Percentiles rank a stretch among this genome's conserved stretches.
phyloP scores from a whole-genome alignment of 2,888 invertebrate genomes.

The Platycnemis pennipes region DNA sequence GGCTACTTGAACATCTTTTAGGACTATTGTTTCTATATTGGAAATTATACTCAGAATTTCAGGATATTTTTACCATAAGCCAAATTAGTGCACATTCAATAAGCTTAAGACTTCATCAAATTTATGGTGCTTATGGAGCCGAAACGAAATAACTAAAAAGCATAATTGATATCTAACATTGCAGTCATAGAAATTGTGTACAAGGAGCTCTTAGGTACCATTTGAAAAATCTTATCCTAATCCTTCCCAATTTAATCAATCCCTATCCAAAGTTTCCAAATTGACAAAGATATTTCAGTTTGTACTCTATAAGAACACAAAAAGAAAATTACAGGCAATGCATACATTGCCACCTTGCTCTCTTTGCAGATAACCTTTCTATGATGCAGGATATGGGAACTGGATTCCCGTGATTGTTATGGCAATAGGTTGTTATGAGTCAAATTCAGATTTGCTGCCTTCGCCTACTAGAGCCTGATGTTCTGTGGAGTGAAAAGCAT shows the following conservation, averaged over 20 bases:
- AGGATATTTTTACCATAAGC: slow-evolving; percentile 44
- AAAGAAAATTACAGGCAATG: slow-evolving; percentile 57
- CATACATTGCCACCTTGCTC: neutral
- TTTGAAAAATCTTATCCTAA: slow-evolving; percentile 9
- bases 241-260: slow-evolving; percentile 43
- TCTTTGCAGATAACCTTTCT: slow-evolving; percentile 51
- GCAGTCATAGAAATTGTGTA: slow-evolving; percentile 30
- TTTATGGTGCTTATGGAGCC: slow-evolving; percentile 46
- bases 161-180: slow-evolving; percentile 47
- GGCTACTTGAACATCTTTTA: slow-evolving; percentile 32
- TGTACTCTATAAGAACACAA: slow-evolving; percentile 65
- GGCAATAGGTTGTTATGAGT: slow-evolving; percentile 26
- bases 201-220: slow-evolving; percentile 29
- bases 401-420: slow-evolving; percentile 17
- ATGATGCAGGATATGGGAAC: slow-evolving; percentile 39
- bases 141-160: slow-evolving; percentile 37
- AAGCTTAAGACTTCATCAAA: slow-evolving; percentile 53
- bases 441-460: slow-evolving; percentile 52
- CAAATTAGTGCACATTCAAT: slow-evolving; percentile 61
- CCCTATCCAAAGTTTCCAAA: slow-evolving; percentile 53
- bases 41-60: slow-evolving; percentile 55
- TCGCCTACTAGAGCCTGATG: slow-evolving; percentile 46
- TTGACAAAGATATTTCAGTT: slow-evolving; percentile 56
- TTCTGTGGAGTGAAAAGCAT: slow-evolving; percentile 50
- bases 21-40: slow-evolving; percentile 46